These are phyloP conservation scores for Malacosoma neustria DNA, from an alignment of 2,888 invertebrate genomes.

Conservation along the genomic window DNA sequence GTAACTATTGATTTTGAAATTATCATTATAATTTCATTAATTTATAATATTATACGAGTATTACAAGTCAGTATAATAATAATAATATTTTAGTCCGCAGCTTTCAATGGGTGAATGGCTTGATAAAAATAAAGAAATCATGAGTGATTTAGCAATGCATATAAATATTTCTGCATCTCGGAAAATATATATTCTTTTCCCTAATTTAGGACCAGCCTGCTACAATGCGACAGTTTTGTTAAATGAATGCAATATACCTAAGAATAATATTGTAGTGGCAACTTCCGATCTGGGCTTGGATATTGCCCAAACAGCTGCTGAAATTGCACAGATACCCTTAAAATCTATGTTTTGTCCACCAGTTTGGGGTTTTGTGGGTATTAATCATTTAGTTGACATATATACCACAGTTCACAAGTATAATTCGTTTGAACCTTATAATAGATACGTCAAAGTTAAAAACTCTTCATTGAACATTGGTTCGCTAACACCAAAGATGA, in stretches of 20 bases:
- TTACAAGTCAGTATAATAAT: too few relatives aligned
- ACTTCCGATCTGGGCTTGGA: slow-evolving; percentile 74
- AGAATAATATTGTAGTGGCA: slow-evolving; percentile 70
- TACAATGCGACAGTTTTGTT: slow-evolving; percentile 71
- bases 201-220: slow-evolving; percentile 72
- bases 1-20: too few relatives aligned
- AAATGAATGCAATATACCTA: slow-evolving; percentile 41
- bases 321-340: slow-evolving; percentile 56
- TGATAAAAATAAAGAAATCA: slow-evolving; percentile 33
- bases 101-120: slow-evolving; percentile 53
- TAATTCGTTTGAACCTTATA: slow-evolving; percentile 63
- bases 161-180: slow-evolving; percentile 65
- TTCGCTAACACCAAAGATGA: slow-evolving; percentile 59
- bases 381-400: slow-evolving; percentile 72
- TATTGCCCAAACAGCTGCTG: slow-evolving; percentile 44
- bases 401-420: slow-evolving; percentile 68
- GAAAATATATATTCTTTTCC: slow-evolving; percentile 64
- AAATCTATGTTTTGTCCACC: slow-evolving; percentile 74
- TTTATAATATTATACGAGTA: too few relatives aligned
- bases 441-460: slow-evolving; percentile 58
- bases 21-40: too few relatives aligned
- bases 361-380: slow-evolving; percentile 78
- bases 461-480: slow-evolving; percentile 70
- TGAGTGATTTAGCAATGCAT: slow-evolving; percentile 54
- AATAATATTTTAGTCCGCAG: slow-evolving; percentile 30